Base-by-base conservation (phyloP, 1,140 invertebrate species). In the Bombus sylvicola region DNA sequence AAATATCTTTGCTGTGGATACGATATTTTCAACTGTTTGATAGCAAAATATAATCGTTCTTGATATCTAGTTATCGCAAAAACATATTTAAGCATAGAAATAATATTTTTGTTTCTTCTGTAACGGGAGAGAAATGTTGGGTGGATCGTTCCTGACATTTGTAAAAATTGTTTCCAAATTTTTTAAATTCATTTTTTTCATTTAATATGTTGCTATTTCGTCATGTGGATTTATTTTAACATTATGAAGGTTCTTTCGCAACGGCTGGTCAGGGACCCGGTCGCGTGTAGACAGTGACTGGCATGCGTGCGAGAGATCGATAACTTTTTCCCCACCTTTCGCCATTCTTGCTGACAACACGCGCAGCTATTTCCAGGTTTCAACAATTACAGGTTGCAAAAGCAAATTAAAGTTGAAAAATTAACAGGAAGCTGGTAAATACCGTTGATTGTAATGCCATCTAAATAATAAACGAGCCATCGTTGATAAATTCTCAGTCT, bases 291-390 rank as follows among this genome's bases (percentile, higher is more conserved):
- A 81, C 43, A 28, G 57, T 66, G 87, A 88, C 83, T 88, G 86
- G 57, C 77, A 81, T 88, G 72, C 73, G 88, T 88, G 64, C 73
- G 66, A 84, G 75, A 88, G 87, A 88, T 89, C 87, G 82, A 89
- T 89, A 81, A 89, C 31, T 43, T 81, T 88, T 43, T 68, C 72
- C 37, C 72, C 62, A 43, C 71, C 28, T 80, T 69, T 9, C 12
- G 18, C 78, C 39, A 85, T 71, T 76, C 68, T 68, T 41, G 59
- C 64, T 66, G 34, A 25, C 39, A 69, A 47, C 68, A 66, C 80
- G 73, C 74, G 69, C 28, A 28, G 28, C 69, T 73, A 22, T 71
- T 71, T 84, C n/a, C 74, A 28, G 37, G 34, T 41, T 83, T 73
- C 73, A 9, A 53, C 37, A 34, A 75, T 34, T 22, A 43, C 71